Evolutionary conservation across 2,888 invertebrate species (phyloP).

Genomic region (Molorchus minor): DNA sequence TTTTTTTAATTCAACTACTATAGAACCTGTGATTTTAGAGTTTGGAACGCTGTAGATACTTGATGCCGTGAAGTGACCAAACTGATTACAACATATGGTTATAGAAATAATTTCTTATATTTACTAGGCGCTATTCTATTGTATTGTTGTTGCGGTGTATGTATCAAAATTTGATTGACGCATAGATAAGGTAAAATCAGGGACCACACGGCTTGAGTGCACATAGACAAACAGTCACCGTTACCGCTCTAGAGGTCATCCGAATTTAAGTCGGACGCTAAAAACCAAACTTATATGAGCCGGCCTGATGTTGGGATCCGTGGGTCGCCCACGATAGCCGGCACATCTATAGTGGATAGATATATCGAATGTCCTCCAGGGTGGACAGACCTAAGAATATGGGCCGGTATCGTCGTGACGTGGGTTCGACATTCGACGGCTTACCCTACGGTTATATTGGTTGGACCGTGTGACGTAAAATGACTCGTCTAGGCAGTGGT

Average conservation of each 20-base stretch:
- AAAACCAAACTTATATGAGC: conserved; percentile 8
- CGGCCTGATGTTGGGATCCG: conserved; percentile 2
- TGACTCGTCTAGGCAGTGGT: conserved; percentile 11
- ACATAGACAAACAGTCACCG: too few relatives aligned
- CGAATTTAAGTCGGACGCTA: background rate
- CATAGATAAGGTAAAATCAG: too few relatives aligned
- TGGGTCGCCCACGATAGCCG: conserved; percentile 41
- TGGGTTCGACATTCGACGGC: conserved; percentile 47
- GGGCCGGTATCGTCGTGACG: conserved; percentile 51
- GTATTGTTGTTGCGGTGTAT: too few relatives aligned
- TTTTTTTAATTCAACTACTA: too few relatives aligned
- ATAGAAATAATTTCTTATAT: too few relatives aligned
- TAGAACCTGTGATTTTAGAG: too few relatives aligned
- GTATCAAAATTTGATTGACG: too few relatives aligned
- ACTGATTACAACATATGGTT: too few relatives aligned
- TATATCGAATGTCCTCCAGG: conserved; percentile 43
- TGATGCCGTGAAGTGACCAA: too few relatives aligned
- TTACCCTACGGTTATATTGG: conserved; percentile 31
- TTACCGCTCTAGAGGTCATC: background rate
- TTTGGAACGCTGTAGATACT: too few relatives aligned
- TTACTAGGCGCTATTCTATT: too few relatives aligned
- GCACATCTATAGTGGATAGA: conserved; percentile 44
- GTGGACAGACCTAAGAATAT: conserved; percentile 44
- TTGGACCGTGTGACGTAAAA: conserved; percentile 9
- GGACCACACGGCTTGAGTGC: too few relatives aligned